phyloP scores from a whole-genome alignment of 1,140 invertebrate species.

The Piezodorus guildinii region DNA sequence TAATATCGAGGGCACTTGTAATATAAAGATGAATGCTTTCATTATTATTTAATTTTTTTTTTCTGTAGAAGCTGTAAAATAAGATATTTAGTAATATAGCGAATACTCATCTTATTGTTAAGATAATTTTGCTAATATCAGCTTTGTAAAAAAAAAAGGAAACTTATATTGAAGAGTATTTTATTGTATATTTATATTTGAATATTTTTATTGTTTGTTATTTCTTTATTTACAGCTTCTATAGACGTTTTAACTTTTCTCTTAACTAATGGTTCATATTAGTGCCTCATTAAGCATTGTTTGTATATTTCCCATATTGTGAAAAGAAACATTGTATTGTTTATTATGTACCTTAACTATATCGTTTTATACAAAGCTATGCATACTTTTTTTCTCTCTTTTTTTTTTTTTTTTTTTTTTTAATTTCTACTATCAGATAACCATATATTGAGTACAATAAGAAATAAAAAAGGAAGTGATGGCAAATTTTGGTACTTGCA shows the following conservation, averaged over 20 bases:
- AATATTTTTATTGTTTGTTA: no score
- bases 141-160: no score
- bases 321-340: no score
- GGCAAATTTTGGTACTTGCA: not conserved
- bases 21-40: constrained; percentile 5
- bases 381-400: not conserved
- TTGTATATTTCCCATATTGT: not conserved
- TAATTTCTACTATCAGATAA: not conserved
- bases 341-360: no score
- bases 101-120: constrained; percentile 4
- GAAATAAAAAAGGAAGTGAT: constrained; percentile 5
- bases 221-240: constrained; percentile 1
- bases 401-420: not conserved
- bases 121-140: no score
- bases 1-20: constrained; percentile 11
- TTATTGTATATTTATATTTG: no score
- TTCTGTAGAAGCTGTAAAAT: constrained; percentile 9
- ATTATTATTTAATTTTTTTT: constrained; percentile 2
- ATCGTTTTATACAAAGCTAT: not conserved
- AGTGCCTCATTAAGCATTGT: not conserved
- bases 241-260: constrained; percentile 1
- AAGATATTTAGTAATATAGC: no score
- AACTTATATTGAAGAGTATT: no score
- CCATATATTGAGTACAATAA: not conserved
- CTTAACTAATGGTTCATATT: not conserved